Percentiles rank a stretch among this genome's conserved stretches.
Conservation (phyloP, 2,113 vertebrate genomes). For the Peucedramus taeniatus region DNA sequence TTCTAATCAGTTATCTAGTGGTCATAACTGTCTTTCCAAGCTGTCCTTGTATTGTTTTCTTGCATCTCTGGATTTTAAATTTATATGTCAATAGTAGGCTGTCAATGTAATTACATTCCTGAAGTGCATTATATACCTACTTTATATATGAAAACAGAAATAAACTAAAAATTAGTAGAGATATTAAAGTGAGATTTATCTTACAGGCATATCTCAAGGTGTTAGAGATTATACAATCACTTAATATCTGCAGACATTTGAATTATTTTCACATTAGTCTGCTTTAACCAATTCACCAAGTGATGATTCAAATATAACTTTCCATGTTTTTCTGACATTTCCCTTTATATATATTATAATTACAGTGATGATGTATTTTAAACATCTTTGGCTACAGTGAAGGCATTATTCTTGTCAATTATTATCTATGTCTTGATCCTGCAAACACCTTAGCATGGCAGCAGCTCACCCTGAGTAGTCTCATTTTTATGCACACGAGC, state of each 20-base stretch:
- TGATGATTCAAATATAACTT: not conserved
- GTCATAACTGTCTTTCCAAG: not conserved
- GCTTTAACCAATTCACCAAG: not conserved
- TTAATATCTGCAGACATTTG: not conserved
- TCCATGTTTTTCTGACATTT: not conserved
- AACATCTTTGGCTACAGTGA: not conserved
- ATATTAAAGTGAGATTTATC: not conserved
- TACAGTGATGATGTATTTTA: not conserved
- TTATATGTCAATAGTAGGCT: not conserved
- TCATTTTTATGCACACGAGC: not conserved
- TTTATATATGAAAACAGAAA: not conserved
- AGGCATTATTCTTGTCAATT: not conserved
- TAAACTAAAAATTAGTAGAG: not conserved
- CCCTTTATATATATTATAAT: not conserved
- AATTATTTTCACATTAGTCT: not conserved
- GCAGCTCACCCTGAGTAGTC: not conserved
- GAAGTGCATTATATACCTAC: not conserved
- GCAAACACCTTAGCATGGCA: not conserved
- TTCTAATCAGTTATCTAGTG: not conserved
- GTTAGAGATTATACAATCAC: not conserved
- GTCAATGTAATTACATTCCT: not conserved
- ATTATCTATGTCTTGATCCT: not conserved
- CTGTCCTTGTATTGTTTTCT: not conserved
- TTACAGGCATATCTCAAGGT: not conserved
- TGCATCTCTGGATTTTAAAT: not conserved